phyloP scores from a whole-genome alignment of 2,888 invertebrate genomes.

The Temnothorax unifasciatus region DNA sequence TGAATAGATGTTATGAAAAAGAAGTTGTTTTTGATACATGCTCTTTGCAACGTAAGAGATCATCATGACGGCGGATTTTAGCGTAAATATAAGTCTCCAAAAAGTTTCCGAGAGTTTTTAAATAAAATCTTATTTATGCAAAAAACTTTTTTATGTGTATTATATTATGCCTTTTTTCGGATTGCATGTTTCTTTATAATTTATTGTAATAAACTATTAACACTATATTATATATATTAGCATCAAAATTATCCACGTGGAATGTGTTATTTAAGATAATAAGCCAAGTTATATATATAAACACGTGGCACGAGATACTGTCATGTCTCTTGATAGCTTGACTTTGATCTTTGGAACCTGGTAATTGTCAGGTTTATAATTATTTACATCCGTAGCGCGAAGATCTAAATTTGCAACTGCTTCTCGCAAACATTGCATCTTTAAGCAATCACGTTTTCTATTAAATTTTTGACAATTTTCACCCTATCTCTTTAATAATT shows the following conservation, averaged over 20 bases:
- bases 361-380: too few species aligned
- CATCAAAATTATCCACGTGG: not conserved
- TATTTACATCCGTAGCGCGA: too few species aligned
- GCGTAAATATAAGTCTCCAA: not conserved
- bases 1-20: not conserved
- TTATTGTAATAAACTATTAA: not conserved
- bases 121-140: not conserved
- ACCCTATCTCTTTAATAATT: too few species aligned
- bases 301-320: too few species aligned
- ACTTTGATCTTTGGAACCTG: not conserved
- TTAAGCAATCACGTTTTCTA: too few species aligned
- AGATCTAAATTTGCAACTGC: too few species aligned
- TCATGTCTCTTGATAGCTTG: not conserved
- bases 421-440: too few species aligned
- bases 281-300: too few species aligned
- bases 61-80: not conserved
- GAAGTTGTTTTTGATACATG: not conserved
- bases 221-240: not conserved
- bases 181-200: not conserved
- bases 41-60: not conserved
- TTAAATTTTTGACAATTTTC: too few species aligned
- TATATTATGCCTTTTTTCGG: not conserved
- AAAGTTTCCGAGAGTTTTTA: not conserved
- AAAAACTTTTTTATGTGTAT: not conserved
- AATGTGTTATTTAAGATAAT: not conserved